These are phyloP conservation scores for Strigamia maritima DNA, from an alignment of 2,888 invertebrate species.

Conservation along the genomic window DNA sequence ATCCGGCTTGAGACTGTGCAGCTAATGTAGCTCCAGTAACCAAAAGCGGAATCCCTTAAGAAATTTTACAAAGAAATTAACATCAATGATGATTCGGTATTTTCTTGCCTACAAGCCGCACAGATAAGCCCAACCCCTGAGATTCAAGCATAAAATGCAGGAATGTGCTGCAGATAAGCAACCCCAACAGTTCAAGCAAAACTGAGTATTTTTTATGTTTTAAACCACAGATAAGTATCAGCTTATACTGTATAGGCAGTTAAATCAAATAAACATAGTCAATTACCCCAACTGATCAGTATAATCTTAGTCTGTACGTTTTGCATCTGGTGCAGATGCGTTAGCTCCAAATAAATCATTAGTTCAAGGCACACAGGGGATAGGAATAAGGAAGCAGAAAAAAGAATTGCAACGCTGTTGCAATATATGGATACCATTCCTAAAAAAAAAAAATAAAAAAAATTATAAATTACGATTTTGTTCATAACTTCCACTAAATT, in stretches of 20 bases:
- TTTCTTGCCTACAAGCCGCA: too few species aligned
- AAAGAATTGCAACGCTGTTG: conserved; percentile 63
- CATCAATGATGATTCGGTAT: neutral
- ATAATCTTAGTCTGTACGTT: conserved; percentile 39
- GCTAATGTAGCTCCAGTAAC: conserved; percentile 41
- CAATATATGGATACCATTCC: conserved; percentile 61
- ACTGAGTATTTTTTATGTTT: too few species aligned
- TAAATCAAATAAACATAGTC: neutral
- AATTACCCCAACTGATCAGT: conserved; percentile 41
- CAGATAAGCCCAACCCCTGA: too few species aligned
- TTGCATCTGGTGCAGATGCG: conserved; percentile 37
- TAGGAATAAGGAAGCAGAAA: conserved; percentile 51
- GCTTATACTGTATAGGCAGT: too few species aligned
- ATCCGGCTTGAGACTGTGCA: conserved; percentile 38
- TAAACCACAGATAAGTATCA: too few species aligned
- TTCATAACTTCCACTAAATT: too few species aligned
- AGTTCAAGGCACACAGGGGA: conserved; percentile 42
- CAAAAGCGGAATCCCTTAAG: conserved; percentile 39
- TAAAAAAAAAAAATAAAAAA: conserved; percentile 47
- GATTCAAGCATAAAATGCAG: too few species aligned
- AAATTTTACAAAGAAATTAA: neutral
- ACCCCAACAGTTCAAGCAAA: too few species aligned
- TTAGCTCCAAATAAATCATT: conserved; percentile 41
- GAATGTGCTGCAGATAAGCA: too few species aligned
- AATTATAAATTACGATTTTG: too few species aligned